Evolutionary conservation across 35 echinoderm and acorn worm genomes (phyloP), one percentile per base, ranked within the genome.

Genomic region (Apostichopus japonicus): DNA sequence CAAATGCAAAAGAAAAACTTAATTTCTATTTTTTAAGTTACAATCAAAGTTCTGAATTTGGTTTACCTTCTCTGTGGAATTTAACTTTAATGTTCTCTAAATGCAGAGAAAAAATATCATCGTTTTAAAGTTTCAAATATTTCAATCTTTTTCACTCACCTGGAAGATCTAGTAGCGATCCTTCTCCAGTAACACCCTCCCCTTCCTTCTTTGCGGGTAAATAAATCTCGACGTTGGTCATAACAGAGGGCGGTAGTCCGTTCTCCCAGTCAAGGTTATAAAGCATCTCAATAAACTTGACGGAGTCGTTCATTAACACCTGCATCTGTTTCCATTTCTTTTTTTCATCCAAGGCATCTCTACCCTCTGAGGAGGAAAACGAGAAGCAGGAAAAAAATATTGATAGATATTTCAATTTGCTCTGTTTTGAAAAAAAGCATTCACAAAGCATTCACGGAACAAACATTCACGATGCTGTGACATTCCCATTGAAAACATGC

Each of bases 311-410:
- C 61, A 99, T 90, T 19, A 99, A 80, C 2, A 93, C 91, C 62
- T 92, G 91, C 76, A 99, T 94, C 93, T 99, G 97, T 79, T 99
- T 99, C 97, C 97, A 99, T 53, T 94, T 94, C 80, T 94, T 90
- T 57, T 99, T 99, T 15, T 96, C 95, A 6, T 72, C 87, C 15
- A 73, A 86, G 10, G 90, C 92, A 10, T 99, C 97, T 91, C 94
- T 99, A 24, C 76, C 86, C 65, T 96, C 97, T 99, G 92, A 83
- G 67, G 6, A 25, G 19, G 24, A 77, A 6, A 77, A 5, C 10
- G 33, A 78, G 53, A 61, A 10, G 24, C 63, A 67, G 63, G 63
- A 10, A 67, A 67, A 67, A 10, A 16, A 17, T 19, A 67, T 15
- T 67, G 63, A 67, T 11, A 67, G 0, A 44, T 44, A 44, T 44